Percentiles rank a stretch among this genome's conserved stretches.
Evolutionary conservation across 2,888 invertebrate species (phyloP).

Genomic region (Drosophila neotestacea): DNA sequence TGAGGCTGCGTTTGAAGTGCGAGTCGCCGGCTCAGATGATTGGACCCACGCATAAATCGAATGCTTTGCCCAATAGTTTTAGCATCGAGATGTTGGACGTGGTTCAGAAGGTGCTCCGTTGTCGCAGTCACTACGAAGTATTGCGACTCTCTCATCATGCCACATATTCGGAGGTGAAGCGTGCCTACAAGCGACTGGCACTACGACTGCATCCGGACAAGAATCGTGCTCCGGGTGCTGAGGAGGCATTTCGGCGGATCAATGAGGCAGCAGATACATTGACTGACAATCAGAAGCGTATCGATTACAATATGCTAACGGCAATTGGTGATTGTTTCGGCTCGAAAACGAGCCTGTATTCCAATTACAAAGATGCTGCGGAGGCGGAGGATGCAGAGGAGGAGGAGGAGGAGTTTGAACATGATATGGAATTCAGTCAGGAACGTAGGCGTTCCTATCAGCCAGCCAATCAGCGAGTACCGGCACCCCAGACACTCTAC

Average conservation of each 20-base stretch:
- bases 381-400: conserved; percentile 90
- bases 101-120: conserved; percentile 87
- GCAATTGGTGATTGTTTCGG: conserved; percentile 70
- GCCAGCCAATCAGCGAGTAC: conserved; percentile 75
- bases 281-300: conserved; percentile 90
- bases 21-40: conserved; percentile 35
- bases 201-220: conserved; percentile 94
- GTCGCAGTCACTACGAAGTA: conserved; percentile 93
- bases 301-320: conserved; percentile 88
- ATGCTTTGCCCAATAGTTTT: conserved; percentile 86
- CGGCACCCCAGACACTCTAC: conserved; percentile 68
- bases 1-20: conserved; percentile 49
- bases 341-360: conserved; percentile 86
- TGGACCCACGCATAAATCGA: conserved; percentile 58
- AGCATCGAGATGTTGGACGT: conserved; percentile 91
- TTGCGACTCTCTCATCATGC: conserved; percentile 89
- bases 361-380: not conserved
- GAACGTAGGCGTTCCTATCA: conserved; percentile 86
- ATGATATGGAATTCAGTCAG: conserved; percentile 82
- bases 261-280: conserved; percentile 93
- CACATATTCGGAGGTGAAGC: conserved; percentile 89
- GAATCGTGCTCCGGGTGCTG: conserved; percentile 92
- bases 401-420: conserved; percentile 94
- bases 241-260: conserved; percentile 93
- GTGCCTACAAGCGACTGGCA: conserved; percentile 90